phyloP scores from a whole-genome alignment of 2,888 invertebrate species.

The Tuta absoluta region DNA sequence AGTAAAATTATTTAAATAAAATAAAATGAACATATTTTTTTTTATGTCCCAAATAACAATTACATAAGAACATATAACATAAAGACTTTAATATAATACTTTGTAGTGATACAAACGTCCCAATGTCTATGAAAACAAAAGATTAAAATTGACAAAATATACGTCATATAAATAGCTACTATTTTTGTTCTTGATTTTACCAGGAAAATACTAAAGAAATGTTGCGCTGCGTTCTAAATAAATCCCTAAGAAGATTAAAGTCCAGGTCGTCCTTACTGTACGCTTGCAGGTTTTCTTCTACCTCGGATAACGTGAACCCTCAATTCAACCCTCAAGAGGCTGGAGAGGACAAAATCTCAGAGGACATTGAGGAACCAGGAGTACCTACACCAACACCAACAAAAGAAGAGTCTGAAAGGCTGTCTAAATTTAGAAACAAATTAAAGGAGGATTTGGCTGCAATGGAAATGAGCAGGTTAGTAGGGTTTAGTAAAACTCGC shows the following conservation, averaged over 20 bases:
- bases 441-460: slow-evolving; percentile 75
- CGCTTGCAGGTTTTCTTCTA: neutral
- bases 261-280: neutral
- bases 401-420: slow-evolving; percentile 60
- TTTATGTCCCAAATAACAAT: no score
- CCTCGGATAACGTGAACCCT: neutral
- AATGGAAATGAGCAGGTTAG: slow-evolving; percentile 9
- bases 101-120: no score
- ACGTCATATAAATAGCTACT: no score
- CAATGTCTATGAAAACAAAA: no score
- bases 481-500: neutral
- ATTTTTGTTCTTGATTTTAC: neutral
- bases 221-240: neutral
- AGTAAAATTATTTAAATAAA: no score
- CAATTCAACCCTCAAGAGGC: neutral
- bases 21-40: no score
- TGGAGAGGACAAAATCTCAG: neutral
- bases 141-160: no score
- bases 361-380: neutral
- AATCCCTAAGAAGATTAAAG: neutral
- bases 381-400: slow-evolving; percentile 29
- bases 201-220: neutral
- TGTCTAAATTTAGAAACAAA: slow-evolving; percentile 88
- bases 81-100: no score
- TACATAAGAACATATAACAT: no score